Evolutionary conservation across 2,888 invertebrate genomes (phyloP), one percentile per base, ranked within the genome.

Genomic region (Sepiola atlantica): DNA sequence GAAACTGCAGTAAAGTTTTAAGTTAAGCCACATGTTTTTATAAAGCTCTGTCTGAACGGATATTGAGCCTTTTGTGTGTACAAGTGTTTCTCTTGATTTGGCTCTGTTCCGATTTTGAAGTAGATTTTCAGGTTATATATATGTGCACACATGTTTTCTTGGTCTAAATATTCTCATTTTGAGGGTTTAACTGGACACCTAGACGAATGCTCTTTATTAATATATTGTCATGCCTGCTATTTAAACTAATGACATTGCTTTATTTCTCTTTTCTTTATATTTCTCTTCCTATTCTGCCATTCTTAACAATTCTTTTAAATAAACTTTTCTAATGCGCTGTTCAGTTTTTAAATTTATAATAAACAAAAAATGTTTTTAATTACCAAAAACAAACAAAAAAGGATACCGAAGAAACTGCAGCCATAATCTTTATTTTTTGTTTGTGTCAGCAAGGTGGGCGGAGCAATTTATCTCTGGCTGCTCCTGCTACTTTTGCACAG

Each of bases 161-260:
- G 45, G 45, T 45, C 8, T 45, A 45, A 45, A 45, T 45, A 45
- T 45, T 45, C 8, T 45, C 45, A 2, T 45, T 45, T 45, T 45
- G 45, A 8, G 8, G 45, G 2, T 45, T 8, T 45, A 45, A 45
- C 45, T 45, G 45, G 45, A 45, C 45, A 45, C 45, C 2, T 8
- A 45, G 45, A 45, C 45, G 45, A 45, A 45, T 45, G 45, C 45
- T 8, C 45, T 45, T 45, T 45, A 45, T 8, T 4, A 8, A 45
- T 45, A 45, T 2, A 4, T 4, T 45, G 45, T 45, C 8, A 45
- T 77, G 32, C 32, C n/a, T 14, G 14, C n/a, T 77, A 32, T n/a
- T 77, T 77, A 77, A 77, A 77, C 77, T 77, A n/a, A 28, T 77
- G 77, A 77, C 77, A 77, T 77, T 77, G 77, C 32, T 77, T 77